Base-by-base conservation (phyloP, 2,888 invertebrate genomes). In the Apamea anceps region DNA sequence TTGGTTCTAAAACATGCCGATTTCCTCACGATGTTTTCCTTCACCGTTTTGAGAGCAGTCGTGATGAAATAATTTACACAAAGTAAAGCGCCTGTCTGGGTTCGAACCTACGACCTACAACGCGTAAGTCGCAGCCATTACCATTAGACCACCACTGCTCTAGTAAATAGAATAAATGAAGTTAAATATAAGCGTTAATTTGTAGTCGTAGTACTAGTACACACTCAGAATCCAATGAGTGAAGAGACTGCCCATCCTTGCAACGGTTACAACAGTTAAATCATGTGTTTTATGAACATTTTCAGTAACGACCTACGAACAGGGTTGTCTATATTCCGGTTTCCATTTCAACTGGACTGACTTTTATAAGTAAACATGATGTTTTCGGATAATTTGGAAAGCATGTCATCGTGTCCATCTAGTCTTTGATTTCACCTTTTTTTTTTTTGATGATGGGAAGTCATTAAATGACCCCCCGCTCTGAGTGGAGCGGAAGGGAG, bases 261-360 rank as follows among this genome's bases (percentile, higher is more conserved):
- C 8, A 62, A 32, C 13, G 25, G n/a, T 60, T 79, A 75, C n/a
- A 63, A 15, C 25, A 77, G 71, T 65, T 70, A 28, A 45, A 80
- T 32, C 54, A 45, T 65, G 62, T 83, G 78, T 81, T 81, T 74
- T 81, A 79, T 67, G 77, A 79, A 80, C 77, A 79, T 51, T 81
- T 77, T 75, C 67, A 67, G 80, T 79, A 57, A 79, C 60, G 48
- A 60, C 71, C 71, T 28, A 37, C 13, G 7, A 21, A n/a, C 15
- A 84, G 68, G 80, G 84, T 63, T 83, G 84, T 63, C 84, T 48
- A 21, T 13, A 2, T 42, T n/a, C 6, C 28, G 15, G 5, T 28
- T 45, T n/a, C 8, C 13, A 68, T 18, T 51, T 18, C 18, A 51
- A 15, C n/a, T 15, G 25, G 18, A 66, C 25, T 54, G 25, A 71